A percentile compares a stretch with the other conserved stretches of the same genome.
These are phyloP conservation scores for Diacarnus erythraeanus DNA, from an alignment of 37 sponge, comb jelly and placozoan genomes.

Conservation along the genomic window DNA sequence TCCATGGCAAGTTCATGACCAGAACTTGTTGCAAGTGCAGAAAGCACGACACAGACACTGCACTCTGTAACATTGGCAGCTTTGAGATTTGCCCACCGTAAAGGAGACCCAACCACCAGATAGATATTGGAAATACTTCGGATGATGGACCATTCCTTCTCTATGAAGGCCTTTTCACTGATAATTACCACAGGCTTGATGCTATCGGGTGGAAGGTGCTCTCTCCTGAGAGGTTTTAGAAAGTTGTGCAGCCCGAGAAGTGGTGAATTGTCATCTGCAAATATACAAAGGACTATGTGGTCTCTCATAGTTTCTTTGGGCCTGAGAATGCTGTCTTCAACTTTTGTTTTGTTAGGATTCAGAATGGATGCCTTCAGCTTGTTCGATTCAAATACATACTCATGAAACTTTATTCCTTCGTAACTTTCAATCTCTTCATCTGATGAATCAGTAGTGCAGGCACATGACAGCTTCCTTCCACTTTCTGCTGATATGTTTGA, in stretches of 20 bases:
- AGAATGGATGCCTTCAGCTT: neutral
- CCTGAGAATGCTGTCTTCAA: neutral
- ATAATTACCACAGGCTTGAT: constrained; percentile 62
- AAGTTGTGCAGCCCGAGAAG: constrained; percentile 54
- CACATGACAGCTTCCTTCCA: neutral
- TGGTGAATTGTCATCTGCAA: constrained; percentile 61
- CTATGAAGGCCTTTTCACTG: constrained; percentile 44
- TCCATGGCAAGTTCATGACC: constrained; percentile 28
- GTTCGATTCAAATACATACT: no score
- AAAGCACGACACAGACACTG: constrained; percentile 54
- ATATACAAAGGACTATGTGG: constrained; percentile 79
- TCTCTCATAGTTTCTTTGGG: constrained; percentile 2
- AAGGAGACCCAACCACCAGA: constrained; percentile 55
- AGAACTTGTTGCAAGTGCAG: neutral
- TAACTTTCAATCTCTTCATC: no score
- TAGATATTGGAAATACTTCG: constrained; percentile 24
- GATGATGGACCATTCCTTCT: constrained; percentile 55
- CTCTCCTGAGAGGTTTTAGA: constrained; percentile 42
- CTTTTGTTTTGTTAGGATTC: neutral
- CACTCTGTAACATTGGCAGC: constrained; percentile 35
- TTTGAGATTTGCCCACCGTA: constrained; percentile 28
- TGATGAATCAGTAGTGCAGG: no score
- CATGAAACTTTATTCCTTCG: neutral
- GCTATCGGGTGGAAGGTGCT: neutral
- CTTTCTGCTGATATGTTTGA: no score